Percentiles rank a stretch among this genome's conserved stretches.
These are phyloP conservation scores for Copsychus sechellarum DNA, from an alignment of 2,113 vertebrate species.

Conservation along the genomic window DNA sequence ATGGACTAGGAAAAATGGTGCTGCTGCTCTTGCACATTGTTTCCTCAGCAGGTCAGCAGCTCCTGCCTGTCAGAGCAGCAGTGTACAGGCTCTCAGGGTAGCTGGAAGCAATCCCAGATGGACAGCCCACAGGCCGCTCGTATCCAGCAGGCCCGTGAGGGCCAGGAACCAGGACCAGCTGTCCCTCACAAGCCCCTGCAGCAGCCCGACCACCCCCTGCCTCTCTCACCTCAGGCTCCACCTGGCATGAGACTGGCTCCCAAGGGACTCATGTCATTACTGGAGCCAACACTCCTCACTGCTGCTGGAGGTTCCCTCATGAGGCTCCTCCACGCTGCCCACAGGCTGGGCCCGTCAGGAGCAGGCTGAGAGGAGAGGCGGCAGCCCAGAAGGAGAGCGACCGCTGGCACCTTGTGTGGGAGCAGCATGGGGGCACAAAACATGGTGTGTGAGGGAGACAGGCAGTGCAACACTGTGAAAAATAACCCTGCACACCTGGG, in stretches of 20 bases:
- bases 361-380: fast-evolving
- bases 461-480: fast-evolving
- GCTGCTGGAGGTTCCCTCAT: fast-evolving
- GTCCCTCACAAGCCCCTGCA: not conserved
- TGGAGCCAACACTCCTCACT: not conserved
- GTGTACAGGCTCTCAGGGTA: not conserved
- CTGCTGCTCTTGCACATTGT: not conserved
- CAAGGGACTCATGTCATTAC: no score
- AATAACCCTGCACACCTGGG: not conserved
- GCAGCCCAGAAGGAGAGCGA: fast-evolving
- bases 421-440: fast-evolving
- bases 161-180: fast-evolving
- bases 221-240: no score
- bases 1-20: not conserved
- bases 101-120: no score
- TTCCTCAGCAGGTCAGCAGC: not conserved
- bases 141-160: fast-evolving
- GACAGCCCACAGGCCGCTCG: no score
- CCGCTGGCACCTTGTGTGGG: fast-evolving
- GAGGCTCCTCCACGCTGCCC: not conserved
- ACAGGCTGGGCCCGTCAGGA: not conserved
- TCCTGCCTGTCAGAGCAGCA: not conserved
- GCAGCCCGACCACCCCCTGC: not conserved
- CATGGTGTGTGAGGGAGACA: fast-evolving
- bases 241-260: not conserved